A percentile compares a stretch with the other conserved stretches of the same genome.
Conservation (phyloP, 2,888 invertebrate species). For the Acronicta psi region DNA sequence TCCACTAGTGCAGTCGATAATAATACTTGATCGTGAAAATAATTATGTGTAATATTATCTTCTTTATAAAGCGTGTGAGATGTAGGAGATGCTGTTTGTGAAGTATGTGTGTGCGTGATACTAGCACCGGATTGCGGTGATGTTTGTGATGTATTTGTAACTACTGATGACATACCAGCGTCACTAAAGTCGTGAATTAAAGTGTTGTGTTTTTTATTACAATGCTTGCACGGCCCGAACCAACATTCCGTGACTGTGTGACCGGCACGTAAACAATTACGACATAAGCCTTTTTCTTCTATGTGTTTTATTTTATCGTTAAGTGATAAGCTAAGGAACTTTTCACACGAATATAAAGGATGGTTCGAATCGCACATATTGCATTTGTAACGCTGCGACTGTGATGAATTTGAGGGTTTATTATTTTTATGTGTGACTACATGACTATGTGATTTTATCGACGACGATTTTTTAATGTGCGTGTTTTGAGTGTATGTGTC, state of each 20-base stretch:
- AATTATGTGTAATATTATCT: constrained; percentile 1
- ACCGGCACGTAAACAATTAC: constrained; percentile 20
- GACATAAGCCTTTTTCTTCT: constrained; percentile 14
- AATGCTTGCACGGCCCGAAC: constrained; percentile 25
- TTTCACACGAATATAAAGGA: constrained; percentile 9
- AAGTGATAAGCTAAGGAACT: constrained; percentile 8
- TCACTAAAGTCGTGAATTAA: constrained; percentile 12
- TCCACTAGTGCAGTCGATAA: constrained; percentile 49
- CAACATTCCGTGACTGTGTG: constrained; percentile 15
- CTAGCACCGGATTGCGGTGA: neutral
- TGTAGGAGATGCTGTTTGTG: constrained; percentile 4
- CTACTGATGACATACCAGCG: neutral
- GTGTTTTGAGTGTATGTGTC: constrained; percentile 3
- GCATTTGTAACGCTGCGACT: constrained; percentile 10
- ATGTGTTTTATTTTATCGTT: constrained; percentile 17
- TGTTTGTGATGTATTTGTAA: constrained; percentile 1
- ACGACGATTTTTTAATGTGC: constrained; percentile 5
- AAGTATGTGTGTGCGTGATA: constrained; percentile 1
- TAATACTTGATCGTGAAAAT: constrained; percentile 24
- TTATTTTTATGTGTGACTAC: constrained; percentile 4
- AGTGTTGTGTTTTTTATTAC: constrained; percentile 23
- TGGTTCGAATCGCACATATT: constrained; percentile 12
- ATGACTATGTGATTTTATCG: constrained; percentile 10
- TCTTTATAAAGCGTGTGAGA: constrained; percentile 6
- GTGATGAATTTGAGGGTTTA: neutral